These are phyloP conservation scores for Mya arenaria DNA, from an alignment of 1,140 invertebrate species.

Conservation along the genomic window DNA sequence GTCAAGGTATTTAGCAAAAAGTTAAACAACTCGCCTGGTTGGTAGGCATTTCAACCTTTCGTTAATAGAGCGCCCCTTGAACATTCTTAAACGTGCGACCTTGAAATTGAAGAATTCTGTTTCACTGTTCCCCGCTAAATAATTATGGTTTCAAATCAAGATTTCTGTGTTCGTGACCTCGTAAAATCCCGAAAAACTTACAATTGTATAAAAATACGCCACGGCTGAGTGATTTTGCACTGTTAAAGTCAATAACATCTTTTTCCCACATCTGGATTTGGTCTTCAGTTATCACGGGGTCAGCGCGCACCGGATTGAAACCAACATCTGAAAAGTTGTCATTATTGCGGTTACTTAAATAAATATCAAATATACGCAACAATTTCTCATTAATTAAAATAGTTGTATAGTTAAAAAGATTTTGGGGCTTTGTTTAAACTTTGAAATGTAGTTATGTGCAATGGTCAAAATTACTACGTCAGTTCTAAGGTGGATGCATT, in stretches of 20 bases:
- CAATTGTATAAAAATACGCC: neutral
- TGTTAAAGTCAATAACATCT: neutral
- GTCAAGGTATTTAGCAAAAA: conserved; percentile 4
- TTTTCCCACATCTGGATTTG: too few species aligned
- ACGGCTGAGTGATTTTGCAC: neutral
- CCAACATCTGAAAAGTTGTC: neutral
- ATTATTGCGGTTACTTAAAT: too few species aligned
- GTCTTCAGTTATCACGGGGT: neutral
- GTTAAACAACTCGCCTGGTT: neutral
- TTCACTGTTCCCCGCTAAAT: neutral
- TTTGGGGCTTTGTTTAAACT: too few species aligned
- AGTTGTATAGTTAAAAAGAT: too few species aligned
- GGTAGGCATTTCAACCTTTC: too few species aligned
- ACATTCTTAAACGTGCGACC: neutral
- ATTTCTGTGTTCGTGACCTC: neutral
- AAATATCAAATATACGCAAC: too few species aligned
- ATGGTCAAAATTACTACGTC: too few species aligned
- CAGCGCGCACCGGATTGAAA: neutral
- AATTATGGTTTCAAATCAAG: neutral
- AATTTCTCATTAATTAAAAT: too few species aligned
- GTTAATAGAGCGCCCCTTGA: neutral
- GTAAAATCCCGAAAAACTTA: neutral
- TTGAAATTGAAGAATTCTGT: neutral
- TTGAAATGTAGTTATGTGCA: too few species aligned
- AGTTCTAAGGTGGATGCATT: too few species aligned